Conservation (phyloP, 2,113 vertebrate species). For the Otus sunia region DNA sequence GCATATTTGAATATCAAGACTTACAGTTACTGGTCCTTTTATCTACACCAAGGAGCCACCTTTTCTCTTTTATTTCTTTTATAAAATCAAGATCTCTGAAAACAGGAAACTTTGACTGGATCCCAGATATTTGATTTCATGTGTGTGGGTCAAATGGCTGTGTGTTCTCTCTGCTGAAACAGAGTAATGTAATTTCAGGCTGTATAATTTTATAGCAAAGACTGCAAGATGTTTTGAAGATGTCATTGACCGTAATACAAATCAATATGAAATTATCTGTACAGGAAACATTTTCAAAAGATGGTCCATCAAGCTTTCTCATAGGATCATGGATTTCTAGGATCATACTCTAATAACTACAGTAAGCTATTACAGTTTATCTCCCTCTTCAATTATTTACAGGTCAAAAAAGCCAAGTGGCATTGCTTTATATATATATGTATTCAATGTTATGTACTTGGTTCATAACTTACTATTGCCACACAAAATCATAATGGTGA, state of each 20-base stretch:
- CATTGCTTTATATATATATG: conserved; percentile 54
- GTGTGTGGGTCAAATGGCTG: conserved; percentile 64
- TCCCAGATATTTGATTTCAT: conserved; percentile 49
- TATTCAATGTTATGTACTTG: conserved; percentile 59
- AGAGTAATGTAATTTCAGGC: conserved; percentile 71
- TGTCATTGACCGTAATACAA: conserved; percentile 74
- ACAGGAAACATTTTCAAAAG: conserved; percentile 80
- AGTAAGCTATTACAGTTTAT: conserved; percentile 70
- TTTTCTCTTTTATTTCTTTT: conserved; percentile 11
- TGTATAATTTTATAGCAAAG: conserved; percentile 69
- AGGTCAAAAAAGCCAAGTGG: conserved; percentile 62
- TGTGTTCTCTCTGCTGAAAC: conserved; percentile 60
- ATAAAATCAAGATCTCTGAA: neutral
- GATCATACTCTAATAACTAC: conserved; percentile 73
- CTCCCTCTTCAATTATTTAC: conserved; percentile 81
- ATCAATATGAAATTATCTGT: conserved; percentile 83
- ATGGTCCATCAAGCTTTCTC: conserved; percentile 74
- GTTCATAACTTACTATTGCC: conserved; percentile 63
- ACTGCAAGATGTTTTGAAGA: conserved; percentile 74
- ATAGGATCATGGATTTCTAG: conserved; percentile 39
- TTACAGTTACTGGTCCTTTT: neutral
- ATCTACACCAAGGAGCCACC: neutral
- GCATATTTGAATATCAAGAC: neutral
- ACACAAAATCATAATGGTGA: conserved; percentile 59
- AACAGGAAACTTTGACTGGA: conserved; percentile 57